phyloP scores from a whole-genome alignment of 2,888 invertebrate genomes.

The Lithosia quadra region DNA sequence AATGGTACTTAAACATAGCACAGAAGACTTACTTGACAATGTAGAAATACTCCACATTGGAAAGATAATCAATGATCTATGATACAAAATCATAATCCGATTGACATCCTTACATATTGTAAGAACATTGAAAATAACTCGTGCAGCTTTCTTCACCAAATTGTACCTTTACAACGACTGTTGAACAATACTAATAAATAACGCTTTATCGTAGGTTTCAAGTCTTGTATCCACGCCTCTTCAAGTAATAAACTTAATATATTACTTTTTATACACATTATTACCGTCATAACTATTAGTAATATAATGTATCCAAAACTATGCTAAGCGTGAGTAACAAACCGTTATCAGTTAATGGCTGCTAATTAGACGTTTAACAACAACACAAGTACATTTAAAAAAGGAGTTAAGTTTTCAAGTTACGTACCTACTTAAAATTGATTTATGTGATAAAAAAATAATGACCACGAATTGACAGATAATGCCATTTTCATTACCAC shows the following conservation, averaged over 20 bases:
- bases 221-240: conserved; percentile 45
- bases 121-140: not conserved
- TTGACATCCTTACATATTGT: not conserved
- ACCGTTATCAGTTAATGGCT: conserved; percentile 18
- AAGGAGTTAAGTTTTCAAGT: not conserved
- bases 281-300: conserved; percentile 47
- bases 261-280: conserved; percentile 44
- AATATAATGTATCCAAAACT: conserved; percentile 38
- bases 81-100: not conserved
- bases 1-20: too few relatives aligned
- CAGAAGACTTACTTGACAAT: too few relatives aligned
- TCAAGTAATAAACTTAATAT: conserved; percentile 50
- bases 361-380: conserved; percentile 6
- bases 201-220: conserved; percentile 37
- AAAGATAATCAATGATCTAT: not conserved
- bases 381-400: not conserved
- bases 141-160: conserved; percentile 5
- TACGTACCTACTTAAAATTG: not conserved
- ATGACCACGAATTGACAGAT: not conserved
- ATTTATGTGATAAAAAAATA: not conserved
- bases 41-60: too few relatives aligned
- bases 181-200: conserved; percentile 50
- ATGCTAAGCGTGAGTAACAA: conserved; percentile 35
- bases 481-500: not conserved
- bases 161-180: conserved; percentile 11